Base-by-base conservation (phyloP, 2,113 vertebrate genomes). In the Ammodytes marinus region DNA sequence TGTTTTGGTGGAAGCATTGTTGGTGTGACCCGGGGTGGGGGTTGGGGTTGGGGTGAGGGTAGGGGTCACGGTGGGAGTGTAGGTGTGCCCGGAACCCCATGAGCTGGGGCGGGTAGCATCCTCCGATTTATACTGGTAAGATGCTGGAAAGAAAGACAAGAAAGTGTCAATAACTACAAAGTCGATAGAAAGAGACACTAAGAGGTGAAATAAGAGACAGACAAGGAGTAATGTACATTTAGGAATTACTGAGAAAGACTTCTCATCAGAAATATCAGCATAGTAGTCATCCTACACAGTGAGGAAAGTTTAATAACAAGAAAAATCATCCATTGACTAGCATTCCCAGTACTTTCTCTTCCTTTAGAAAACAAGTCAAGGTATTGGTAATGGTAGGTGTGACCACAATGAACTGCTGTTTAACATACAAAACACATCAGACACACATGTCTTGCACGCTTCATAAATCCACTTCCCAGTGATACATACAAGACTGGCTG, bases 111-210 rank as follows among this genome's bases (percentile, higher is more conserved):
- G 92, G 87, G 84, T 86, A 52, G 88, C 85, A 61, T 98, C 97
- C 77, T 97, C 97, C 2, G 77, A 84, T 92, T 94, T 96, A 69
- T 91, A 87, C 86, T 90, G 91, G 84, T 96, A 96, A 57, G 95
- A 91, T 1, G 77, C 96, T 97, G 79, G 61, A 85, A 88, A n/a
- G 37, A 79, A 10, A 80, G 40, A 68, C 10, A 79, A 5, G 17
- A 63, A 69, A 50, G 55, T 35, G 4, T 63, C 4, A 63, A 8
- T 1, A 13, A 50, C 0, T 17, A 46, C 47, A 14, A 54, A 3
- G 1, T 15, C 2, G 49, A 4, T 14, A 10, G 42, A 46, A 45
- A 17, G 7, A 54, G 13, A 45, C 6, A 40, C 4, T 0, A 12
- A 43, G 13, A 52, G 40, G 5, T 8, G 40, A 46, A 70, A 46